A percentile compares a stretch with the other conserved stretches of the same genome.
Evolutionary conservation across 1,140 invertebrate species (phyloP).

Genomic region (Drosophila varians): DNA sequence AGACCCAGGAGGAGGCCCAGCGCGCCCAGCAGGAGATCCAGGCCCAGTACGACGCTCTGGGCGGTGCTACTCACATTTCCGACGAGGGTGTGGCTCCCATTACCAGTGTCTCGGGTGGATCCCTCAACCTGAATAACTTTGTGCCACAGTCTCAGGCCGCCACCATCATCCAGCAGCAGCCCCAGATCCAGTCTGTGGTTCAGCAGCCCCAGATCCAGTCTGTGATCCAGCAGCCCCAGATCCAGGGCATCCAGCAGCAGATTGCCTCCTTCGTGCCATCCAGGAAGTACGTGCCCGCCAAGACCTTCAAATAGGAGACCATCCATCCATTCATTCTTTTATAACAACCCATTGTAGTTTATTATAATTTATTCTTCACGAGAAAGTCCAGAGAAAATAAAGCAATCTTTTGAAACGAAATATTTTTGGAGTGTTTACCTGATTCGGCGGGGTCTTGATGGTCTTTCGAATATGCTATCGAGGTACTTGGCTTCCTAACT

Average conservation of each 20-base stretch:
- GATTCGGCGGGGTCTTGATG: not conserved
- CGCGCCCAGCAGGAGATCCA: conserved; percentile 81
- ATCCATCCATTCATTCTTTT: conserved; percentile 15
- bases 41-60: conserved; percentile 79
- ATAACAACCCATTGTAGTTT: conserved; percentile 47
- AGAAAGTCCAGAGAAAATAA: conserved; percentile 46
- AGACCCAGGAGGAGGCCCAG: conserved; percentile 86
- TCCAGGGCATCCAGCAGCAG: conserved; percentile 34
- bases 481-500: too few species aligned
- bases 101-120: conserved; percentile 65
- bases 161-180: conserved; percentile 32
- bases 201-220: conserved; percentile 24
- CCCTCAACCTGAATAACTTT: conserved; percentile 60
- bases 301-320: conserved; percentile 52
- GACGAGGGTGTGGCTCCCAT: conserved; percentile 79
- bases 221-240: conserved; percentile 17
- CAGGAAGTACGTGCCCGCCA: conserved; percentile 64
- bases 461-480: not conserved
- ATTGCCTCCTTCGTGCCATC: conserved; percentile 34
- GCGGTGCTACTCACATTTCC: conserved; percentile 76
- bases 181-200: conserved; percentile 38
- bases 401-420: conserved; percentile 24
- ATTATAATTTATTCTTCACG: conserved; percentile 66
- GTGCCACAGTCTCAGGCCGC: conserved; percentile 37
- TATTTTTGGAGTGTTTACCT: not conserved